phyloP scores from a whole-genome alignment of 2,113 vertebrate genomes.

The Sinocyclocheilus grahami region DNA sequence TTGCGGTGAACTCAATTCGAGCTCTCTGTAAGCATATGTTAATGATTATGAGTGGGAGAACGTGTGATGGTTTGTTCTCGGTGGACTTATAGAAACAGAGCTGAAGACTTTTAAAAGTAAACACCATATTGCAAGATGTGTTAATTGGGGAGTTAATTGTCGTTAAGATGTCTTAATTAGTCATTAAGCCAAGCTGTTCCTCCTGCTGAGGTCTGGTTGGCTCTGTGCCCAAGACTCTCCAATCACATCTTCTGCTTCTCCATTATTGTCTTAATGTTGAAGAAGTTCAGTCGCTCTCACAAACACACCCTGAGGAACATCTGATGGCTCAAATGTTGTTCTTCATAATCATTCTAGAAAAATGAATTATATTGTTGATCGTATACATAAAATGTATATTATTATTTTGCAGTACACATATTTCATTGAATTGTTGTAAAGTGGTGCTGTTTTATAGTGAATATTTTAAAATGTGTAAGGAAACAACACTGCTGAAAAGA shows the following conservation, averaged over 20 bases:
- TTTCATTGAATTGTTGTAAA: background rate
- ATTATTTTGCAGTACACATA: background rate
- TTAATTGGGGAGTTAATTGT: slow-evolving; percentile 78
- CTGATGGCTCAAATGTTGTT: background rate
- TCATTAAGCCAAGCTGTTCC: slow-evolving; percentile 75
- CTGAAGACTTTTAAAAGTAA: slow-evolving; percentile 60
- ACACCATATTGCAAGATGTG: slow-evolving; percentile 79
- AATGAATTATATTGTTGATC: background rate
- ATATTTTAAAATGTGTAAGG: background rate
- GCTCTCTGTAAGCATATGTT: slow-evolving; percentile 26
- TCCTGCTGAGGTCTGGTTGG: slow-evolving; percentile 35
- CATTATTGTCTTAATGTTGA: slow-evolving; percentile 11
- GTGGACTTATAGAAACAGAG: background rate
- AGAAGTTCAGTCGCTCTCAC: slow-evolving; percentile 10
- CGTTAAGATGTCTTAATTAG: slow-evolving; percentile 70
- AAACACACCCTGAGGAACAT: background rate
- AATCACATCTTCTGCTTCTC: slow-evolving; percentile 19
- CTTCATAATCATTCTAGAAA: background rate
- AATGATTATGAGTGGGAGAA: slow-evolving; percentile 25
- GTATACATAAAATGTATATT: background rate
- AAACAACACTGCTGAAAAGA: background rate
- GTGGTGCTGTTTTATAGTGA: background rate
- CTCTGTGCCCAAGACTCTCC: slow-evolving; percentile 13
- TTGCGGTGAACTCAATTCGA: background rate
- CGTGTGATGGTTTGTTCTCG: background rate